A percentile compares a stretch with the other conserved stretches of the same genome.
phyloP scores from a whole-genome alignment of 2,888 invertebrate genomes.

The Drosophila koepferae region DNA sequence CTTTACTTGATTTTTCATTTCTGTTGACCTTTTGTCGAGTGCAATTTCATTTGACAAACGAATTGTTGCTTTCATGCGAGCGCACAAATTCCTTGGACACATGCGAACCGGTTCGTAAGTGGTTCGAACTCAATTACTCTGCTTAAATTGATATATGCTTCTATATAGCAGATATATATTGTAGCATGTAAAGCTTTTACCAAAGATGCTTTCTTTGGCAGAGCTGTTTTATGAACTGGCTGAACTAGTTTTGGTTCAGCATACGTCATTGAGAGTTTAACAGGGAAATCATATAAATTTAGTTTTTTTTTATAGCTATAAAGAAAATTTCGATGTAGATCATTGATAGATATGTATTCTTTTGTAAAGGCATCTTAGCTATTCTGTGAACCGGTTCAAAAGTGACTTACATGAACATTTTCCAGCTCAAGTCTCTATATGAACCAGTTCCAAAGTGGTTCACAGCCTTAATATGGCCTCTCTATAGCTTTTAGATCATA shows the following conservation, averaged over 20 bases:
- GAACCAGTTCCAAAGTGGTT: background rate
- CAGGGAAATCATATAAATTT: too few relatives aligned
- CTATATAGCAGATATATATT: background rate
- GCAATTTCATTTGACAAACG: conserved; percentile 29
- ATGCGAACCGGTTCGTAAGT: conserved; percentile 5
- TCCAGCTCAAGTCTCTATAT: too few relatives aligned
- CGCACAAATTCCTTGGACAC: conserved; percentile 1
- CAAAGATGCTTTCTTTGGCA: background rate
- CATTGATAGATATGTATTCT: too few relatives aligned
- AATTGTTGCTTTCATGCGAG: conserved; percentile 12
- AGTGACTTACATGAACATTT: too few relatives aligned
- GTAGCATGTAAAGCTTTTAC: background rate
- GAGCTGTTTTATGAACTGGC: background rate
- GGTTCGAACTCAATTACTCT: background rate
- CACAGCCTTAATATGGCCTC: too few relatives aligned
- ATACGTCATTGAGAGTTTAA: too few relatives aligned
- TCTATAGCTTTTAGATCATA: background rate
- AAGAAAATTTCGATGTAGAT: too few relatives aligned
- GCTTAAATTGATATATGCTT: background rate
- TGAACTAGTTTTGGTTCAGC: background rate
- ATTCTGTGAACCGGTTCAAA: too few relatives aligned
- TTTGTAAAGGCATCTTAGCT: too few relatives aligned
- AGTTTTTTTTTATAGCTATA: too few relatives aligned
- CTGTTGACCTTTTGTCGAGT: conserved; percentile 17
- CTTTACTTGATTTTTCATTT: conserved; percentile 15